Base-by-base conservation (phyloP, 2,797 vertebrate genomes). In the Hapalemur alaotrensis region DNA sequence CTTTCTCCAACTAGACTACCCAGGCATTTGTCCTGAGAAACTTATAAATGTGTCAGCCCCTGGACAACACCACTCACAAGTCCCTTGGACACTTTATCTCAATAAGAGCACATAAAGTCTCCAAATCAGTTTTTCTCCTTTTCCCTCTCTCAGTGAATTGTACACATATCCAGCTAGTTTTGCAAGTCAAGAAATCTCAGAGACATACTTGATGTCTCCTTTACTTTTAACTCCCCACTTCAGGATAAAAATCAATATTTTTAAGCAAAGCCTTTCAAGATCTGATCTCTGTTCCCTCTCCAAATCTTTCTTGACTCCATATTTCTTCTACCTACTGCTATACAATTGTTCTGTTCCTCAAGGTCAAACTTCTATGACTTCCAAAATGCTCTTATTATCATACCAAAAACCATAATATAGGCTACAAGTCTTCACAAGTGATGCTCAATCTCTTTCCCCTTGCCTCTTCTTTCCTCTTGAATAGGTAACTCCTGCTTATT, bases 51-150 rank as follows among this genome's bases (percentile, higher is more conserved):
- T 73, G 81, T 73, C 54, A 84, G 59, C 22, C 23, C 69, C 41
- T 92, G 48, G 11, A 41, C 8, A 75, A 59, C 1, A 87, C 70
- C 52, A 38, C 32, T 94, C 20, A 7, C 63, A 86, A 70, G 35
- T 80, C 35, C 43, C 72, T 22, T 28, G 63, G 59, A 85, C 4
- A 76, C 23, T 50, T 96, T 72, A 87, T 79, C 38, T 91, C 86
- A 84, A 22, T 67, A 75, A 91, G 52, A 92, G 2, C 25, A 75
- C 38, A 67, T 61, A 81, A 89, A 88, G 15, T 90, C 32, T 88
- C 67, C 22, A 95, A 92, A 92, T 85, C 5, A 78, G 35, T 88
- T 92, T 83, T 93, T 88, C 48, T 79, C 88, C 41, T 93, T 85
- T 92, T 75, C 23, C 35, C 12, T 88, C 43, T 93, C 30, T 63